These are phyloP conservation scores for Nothoprocta pentlandii DNA, from an alignment of 2,113 vertebrate genomes.

Conservation along the genomic window DNA sequence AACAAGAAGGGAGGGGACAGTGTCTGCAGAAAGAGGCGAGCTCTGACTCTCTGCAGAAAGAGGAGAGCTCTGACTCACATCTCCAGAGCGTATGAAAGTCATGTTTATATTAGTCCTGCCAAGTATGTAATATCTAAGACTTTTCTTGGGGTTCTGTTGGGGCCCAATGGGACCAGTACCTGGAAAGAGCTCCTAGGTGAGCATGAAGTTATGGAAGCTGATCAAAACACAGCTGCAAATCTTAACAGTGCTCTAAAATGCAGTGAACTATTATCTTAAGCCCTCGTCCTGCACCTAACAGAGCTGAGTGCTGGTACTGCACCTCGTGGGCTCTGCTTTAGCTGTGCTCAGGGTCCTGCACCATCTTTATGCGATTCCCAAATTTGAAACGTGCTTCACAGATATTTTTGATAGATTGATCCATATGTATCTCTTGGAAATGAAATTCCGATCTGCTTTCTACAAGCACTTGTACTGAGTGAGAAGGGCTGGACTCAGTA, in stretches of 20 bases:
- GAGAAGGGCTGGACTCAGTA: not conserved
- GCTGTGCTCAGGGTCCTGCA: not conserved
- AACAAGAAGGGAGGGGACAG: not conserved
- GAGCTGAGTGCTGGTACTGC: not conserved
- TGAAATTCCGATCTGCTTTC: not conserved
- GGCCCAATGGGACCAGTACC: not conserved
- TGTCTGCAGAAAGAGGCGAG: not conserved
- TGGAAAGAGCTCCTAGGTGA: not conserved
- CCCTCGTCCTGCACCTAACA: not conserved
- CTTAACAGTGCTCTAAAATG: not conserved
- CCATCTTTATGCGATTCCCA: accelerated
- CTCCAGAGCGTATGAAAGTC: not conserved
- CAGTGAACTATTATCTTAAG: not conserved
- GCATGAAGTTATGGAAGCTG: not conserved
- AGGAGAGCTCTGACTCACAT: slow-evolving; percentile 13
- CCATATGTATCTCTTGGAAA: not conserved
- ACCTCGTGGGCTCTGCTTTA: not conserved
- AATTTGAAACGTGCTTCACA: not conserved
- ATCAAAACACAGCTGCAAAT: slow-evolving; percentile 40
- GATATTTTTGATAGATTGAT: not conserved
- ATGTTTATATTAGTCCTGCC: not conserved
- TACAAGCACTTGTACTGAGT: not conserved
- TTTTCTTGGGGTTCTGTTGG: not conserved
- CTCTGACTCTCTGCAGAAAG: slow-evolving; percentile 31
- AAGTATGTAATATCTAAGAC: not conserved